phyloP scores from a whole-genome alignment of 2,888 invertebrate species.

The Xylota sylvarum region DNA sequence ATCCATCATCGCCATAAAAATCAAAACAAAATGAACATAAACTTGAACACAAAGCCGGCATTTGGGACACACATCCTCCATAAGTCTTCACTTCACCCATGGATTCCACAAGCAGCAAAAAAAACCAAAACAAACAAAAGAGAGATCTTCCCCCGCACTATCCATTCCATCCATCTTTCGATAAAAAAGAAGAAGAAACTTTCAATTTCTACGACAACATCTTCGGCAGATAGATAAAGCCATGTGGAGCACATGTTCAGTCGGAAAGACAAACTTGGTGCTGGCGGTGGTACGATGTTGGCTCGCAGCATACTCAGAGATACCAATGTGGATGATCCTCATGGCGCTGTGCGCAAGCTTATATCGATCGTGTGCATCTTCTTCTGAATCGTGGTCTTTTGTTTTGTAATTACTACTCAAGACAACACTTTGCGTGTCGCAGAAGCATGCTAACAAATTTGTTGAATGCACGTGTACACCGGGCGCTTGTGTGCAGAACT shows the following conservation, averaged over 20 bases:
- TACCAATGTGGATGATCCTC: conserved; percentile 2
- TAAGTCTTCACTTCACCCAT: conserved; percentile 60
- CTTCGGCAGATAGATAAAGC: conserved; percentile 50
- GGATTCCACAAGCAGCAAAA: conserved; percentile 1
- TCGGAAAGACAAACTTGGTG: conserved; percentile 46
- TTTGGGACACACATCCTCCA: conserved; percentile 79
- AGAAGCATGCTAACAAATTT: conserved; percentile 64
- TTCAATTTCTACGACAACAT: conserved; percentile 58
- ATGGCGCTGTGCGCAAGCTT: neutral
- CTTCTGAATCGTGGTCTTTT: conserved; percentile 57
- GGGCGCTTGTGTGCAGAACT: conserved; percentile 39
- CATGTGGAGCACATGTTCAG: conserved; percentile 73
- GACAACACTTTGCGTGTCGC: conserved; percentile 57
- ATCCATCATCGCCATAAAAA: conserved; percentile 66
- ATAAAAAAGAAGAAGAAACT: neutral
- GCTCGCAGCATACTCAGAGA: too few species aligned
- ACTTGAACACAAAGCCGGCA: conserved; percentile 77
- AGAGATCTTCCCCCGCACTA: neutral
- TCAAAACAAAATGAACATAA: conserved; percentile 67
- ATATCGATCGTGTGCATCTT: conserved; percentile 68
- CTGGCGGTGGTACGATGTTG: conserved; percentile 30
- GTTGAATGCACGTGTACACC: conserved; percentile 55
- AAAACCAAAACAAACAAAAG: conserved; percentile 15
- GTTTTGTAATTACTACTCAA: conserved; percentile 65
- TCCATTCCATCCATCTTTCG: neutral